phyloP scores from a whole-genome alignment of 1,140 invertebrate genomes.

The Cecropterus lyciades region DNA sequence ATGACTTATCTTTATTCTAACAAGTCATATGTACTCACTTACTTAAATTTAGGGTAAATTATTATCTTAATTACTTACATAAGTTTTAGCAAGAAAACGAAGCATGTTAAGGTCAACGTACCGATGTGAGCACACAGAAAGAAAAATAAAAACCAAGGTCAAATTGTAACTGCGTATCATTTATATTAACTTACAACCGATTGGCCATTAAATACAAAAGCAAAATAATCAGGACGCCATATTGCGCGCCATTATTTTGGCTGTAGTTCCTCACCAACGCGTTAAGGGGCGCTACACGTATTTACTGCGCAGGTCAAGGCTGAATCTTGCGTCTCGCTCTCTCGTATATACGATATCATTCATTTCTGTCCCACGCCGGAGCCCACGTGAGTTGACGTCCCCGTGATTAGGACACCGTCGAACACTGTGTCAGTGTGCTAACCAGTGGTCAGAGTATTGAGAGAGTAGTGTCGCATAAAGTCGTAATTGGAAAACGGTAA shows the following conservation, averaged over 20 bases:
- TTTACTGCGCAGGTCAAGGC: constrained; percentile 71
- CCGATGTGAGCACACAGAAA: background rate
- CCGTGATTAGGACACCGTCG: constrained; percentile 35
- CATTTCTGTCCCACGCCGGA: constrained; percentile 40
- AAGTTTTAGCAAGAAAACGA: constrained; percentile 12
- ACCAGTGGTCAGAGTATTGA: constrained; percentile 25
- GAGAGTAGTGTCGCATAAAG: background rate
- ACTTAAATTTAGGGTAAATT: background rate
- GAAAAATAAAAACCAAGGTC: constrained; percentile 25
- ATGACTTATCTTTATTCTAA: too few species aligned
- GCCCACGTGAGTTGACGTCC: constrained; percentile 54
- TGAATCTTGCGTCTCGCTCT: constrained; percentile 38
- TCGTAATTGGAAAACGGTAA: constrained; percentile 23
- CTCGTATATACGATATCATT: constrained; percentile 26
- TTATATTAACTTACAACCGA: constrained; percentile 21
- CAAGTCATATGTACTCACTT: background rate
- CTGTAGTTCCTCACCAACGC: constrained; percentile 13
- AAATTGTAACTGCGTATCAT: constrained; percentile 27
- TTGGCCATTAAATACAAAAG: constrained; percentile 27
- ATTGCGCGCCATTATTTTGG: constrained; percentile 44
- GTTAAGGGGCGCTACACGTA: constrained; percentile 34
- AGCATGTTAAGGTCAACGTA: constrained; percentile 5
- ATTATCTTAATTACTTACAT: background rate
- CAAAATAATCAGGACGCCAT: constrained; percentile 33
- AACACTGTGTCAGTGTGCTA: constrained; percentile 51